These are phyloP conservation scores for Danionella dracula DNA, from an alignment of 2,797 vertebrate genomes.

Conservation along the genomic window DNA sequence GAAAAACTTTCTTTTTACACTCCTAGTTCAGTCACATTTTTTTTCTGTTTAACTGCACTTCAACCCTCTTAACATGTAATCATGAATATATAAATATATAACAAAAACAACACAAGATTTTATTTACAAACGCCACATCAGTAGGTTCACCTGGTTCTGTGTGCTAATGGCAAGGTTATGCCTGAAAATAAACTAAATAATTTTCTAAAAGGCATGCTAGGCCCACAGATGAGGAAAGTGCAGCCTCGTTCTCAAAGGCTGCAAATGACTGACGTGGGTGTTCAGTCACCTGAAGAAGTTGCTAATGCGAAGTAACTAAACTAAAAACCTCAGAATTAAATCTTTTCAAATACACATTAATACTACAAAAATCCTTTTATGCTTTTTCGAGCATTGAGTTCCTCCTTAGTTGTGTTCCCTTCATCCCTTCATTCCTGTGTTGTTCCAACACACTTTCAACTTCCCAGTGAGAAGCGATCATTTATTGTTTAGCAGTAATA, in stretches of 20 bases:
- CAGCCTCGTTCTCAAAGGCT: too few relatives aligned
- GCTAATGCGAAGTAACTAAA: too few relatives aligned
- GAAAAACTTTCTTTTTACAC: neutral
- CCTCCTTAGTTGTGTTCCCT: neutral
- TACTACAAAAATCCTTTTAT: too few relatives aligned
- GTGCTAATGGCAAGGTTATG: too few relatives aligned
- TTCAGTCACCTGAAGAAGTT: neutral
- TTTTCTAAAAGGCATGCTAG: too few relatives aligned
- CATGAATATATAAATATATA: slow-evolving; percentile 7
- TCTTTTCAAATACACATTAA: neutral
- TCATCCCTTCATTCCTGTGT: neutral
- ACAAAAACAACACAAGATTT: neutral
- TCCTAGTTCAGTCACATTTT: neutral
- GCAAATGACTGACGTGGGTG: neutral
- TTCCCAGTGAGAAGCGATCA: neutral
- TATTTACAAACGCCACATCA: neutral
- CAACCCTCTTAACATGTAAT: neutral
- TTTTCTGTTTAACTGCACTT: neutral
- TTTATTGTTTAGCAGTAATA: neutral
- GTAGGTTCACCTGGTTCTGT: too few relatives aligned
- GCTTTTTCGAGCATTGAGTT: too few relatives aligned
- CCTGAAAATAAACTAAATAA: too few relatives aligned
- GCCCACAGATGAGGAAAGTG: too few relatives aligned
- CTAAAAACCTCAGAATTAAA: neutral
- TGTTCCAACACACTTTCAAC: neutral